phyloP scores from a whole-genome alignment of 2,888 invertebrate genomes.

The Pristionchus fissidentatus region DNA sequence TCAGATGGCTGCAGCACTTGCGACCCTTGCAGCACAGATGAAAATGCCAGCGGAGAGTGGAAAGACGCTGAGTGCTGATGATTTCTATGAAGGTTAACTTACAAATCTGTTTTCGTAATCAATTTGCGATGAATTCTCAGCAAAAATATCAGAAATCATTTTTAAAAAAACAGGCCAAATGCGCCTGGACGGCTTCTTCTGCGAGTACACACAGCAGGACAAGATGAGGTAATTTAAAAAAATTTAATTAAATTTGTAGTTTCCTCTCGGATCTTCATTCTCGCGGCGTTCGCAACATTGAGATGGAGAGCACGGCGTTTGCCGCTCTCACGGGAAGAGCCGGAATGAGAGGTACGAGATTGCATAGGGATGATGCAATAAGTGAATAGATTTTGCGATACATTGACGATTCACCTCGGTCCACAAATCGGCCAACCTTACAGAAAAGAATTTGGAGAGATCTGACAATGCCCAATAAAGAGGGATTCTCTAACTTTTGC shows the following conservation, averaged over 20 bases:
- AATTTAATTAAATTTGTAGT: slow-evolving; percentile 77
- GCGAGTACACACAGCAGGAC: slow-evolving; percentile 90
- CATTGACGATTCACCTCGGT: background rate
- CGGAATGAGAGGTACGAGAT: slow-evolving; percentile 57
- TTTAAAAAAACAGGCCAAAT: slow-evolving; percentile 84
- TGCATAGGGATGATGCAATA: no score
- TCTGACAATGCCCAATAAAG: no score
- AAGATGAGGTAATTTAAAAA: slow-evolving; percentile 81
- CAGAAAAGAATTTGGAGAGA: no score
- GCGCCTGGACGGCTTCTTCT: slow-evolving; percentile 94
- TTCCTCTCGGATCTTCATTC: slow-evolving; percentile 83
- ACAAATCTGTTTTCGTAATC: background rate
- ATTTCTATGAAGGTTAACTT: slow-evolving; percentile 90
- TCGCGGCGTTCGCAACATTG: slow-evolving; percentile 91
- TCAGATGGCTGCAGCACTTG: slow-evolving; percentile 86
- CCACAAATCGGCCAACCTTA: background rate
- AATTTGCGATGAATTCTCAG: background rate
- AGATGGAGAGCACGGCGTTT: slow-evolving; percentile 91
- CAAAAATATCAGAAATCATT: no score
- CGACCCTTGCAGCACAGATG: slow-evolving; percentile 79
- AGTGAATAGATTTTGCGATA: no score
- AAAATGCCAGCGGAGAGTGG: slow-evolving; percentile 85
- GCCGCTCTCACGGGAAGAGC: slow-evolving; percentile 94
- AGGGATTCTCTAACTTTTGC: no score
- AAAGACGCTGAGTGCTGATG: slow-evolving; percentile 95